phyloP scores from a whole-genome alignment of 2,888 invertebrate genomes.

The Halocaridina rubra region DNA sequence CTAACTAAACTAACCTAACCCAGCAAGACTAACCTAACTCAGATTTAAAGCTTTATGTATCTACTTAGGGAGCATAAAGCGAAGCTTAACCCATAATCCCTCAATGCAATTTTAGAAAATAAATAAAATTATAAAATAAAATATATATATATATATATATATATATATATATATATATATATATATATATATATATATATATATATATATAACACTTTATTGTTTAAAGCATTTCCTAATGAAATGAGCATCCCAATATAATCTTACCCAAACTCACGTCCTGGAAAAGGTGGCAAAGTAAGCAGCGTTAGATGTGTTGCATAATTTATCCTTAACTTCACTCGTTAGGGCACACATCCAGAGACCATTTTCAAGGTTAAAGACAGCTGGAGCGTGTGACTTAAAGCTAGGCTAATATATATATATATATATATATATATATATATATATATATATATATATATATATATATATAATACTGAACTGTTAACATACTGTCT shows the following conservation, averaged over 20 bases:
- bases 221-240: not conserved
- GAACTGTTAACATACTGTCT: too few species aligned
- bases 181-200: not conserved
- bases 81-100: too few species aligned
- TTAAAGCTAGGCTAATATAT: not conserved
- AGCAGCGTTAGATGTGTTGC: too few species aligned
- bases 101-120: not conserved
- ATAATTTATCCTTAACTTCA: too few species aligned
- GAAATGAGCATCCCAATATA: too few species aligned
- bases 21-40: too few species aligned
- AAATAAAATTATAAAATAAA: not conserved
- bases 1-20: too few species aligned
- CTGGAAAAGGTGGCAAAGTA: too few species aligned
- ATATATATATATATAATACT: not conserved
- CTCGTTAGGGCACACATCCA: too few species aligned
- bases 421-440: not conserved
- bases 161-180: not conserved
- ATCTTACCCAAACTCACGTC: too few species aligned
- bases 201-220: not conserved
- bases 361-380: not conserved
- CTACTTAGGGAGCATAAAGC: too few species aligned
- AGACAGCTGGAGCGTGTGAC: not conserved
- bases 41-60: too few species aligned
- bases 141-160: not conserved
- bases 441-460: not conserved